Base-by-base conservation (phyloP, 2,888 invertebrate genomes). In the Polydesmus complanatus region DNA sequence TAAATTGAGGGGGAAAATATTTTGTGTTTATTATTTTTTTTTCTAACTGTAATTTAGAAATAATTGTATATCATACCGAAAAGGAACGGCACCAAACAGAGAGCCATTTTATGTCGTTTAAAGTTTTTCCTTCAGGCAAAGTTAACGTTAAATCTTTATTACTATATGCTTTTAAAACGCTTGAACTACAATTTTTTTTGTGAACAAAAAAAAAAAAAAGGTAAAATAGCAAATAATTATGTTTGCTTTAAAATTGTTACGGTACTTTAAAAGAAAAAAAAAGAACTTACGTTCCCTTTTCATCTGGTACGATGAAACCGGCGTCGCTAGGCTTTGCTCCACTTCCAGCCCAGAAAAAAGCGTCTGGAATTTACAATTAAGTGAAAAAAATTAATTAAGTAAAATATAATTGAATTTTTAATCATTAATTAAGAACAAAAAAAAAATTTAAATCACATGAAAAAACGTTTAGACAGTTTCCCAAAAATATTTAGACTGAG, bases 51-150 rank as follows among this genome's bases (percentile, higher is more conserved):
- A 51, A 51, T 19, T 37, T 37, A 37, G 14, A 37, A 37, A 8
- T 14, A 8, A 37, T 37, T 8, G n/a, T 25, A 19, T 21, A n/a
- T 80, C 84, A 85, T 74, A 92, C 92, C 69, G 89, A 88, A 73
- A 92, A 91, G 72, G 91, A 79, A 67, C 87, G 78, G 76, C 91
- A 91, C 92, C 92, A 93, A 54, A 94, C 88, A 65, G 90, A 87
- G 67, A 93, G 80, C 89, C 90, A 93, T 76, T 84, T 83, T 76
- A 92, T 86, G 76, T 93, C 91, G 69, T 84, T 79, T 73, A 93
- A 81, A 27, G 87, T 81, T 76, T 86, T 86, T 64, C 88, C 88
- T 68, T 82, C 82, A 60, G 92, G 92, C 71, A 93, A 79, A 69
- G 85, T 80, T 70, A 93, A 81, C 58, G 91, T 88, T 68, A 92